Evolutionary conservation across 2,113 vertebrate genomes (phyloP), one percentile per base, ranked within the genome.

Genomic region (Chascanopsetta lugubris): DNA sequence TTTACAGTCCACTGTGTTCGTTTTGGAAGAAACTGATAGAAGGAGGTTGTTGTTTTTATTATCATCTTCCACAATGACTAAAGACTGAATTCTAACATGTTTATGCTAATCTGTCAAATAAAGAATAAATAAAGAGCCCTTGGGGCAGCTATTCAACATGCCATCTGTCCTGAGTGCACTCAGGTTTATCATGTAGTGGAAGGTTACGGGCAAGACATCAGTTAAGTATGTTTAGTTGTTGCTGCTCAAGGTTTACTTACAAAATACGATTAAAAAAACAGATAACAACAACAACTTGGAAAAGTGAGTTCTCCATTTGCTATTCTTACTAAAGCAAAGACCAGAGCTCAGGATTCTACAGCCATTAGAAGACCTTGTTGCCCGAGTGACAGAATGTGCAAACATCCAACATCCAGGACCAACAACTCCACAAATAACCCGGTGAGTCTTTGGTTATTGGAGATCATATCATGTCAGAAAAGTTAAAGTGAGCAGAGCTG

Each of bases 401-500:
- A 24, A 38, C 8, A 6, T 9, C n/a, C 21, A 25, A 43, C 21
- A 49, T 4, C 36, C 11, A 24, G 18, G 4, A 32, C 1, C 17
- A n/a, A 8, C 13, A 49, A 24, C 32, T 5, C 48, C 0, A 1
- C 17, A 66, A 43, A 69, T 45, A 24, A 2, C 25, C 21, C 12
- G n/a, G 6, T 49, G 15, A 34, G 24, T 55, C 43, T 18, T 8
- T 8, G 2, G 25, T 24, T 29, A 32, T 30, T 36, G 18, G 22
- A 11, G 17, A 18, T 30, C 6, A 18, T 53, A 45, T 6, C 32
- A 3, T n/a, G n/a, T 8, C 46, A 36, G n/a, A 50, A 46, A 32
- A 25, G 5, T 40, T 62, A 43, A 75, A 59, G 55, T 55, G 17
- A 61, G 27, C 60, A 47, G 8, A 42, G 32, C 40, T 48, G 0